Evolutionary conservation across 1,140 invertebrate genomes (phyloP).

Genomic region (Scaptomyza hsui): DNA sequence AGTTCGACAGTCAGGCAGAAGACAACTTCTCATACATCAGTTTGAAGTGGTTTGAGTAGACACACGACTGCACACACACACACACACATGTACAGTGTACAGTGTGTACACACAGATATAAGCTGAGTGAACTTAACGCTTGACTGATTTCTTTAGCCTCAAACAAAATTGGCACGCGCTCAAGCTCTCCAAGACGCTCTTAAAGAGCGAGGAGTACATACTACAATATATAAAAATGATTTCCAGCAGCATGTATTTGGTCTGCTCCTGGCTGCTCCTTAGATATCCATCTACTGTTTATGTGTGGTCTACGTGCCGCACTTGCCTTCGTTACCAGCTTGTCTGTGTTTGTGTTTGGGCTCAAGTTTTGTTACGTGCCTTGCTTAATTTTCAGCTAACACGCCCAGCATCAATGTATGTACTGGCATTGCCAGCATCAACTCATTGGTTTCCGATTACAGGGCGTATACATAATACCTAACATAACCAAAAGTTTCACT

Average conservation of each 20-base stretch:
- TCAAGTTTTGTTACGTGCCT: constrained; percentile 70
- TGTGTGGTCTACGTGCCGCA: constrained; percentile 38
- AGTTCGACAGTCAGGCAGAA: constrained; percentile 26
- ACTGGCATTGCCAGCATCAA: constrained; percentile 17
- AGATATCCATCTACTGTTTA: constrained; percentile 53
- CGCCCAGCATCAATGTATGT: too few relatives aligned
- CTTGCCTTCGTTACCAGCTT: constrained; percentile 3
- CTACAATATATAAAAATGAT: constrained; percentile 33
- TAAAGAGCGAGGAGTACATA: too few relatives aligned
- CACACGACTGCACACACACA: constrained; percentile 22
- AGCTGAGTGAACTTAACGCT: constrained; percentile 57
- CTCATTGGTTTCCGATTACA: constrained; percentile 67
- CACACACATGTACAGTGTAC: constrained; percentile 8
- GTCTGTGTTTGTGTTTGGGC: constrained; percentile 33
- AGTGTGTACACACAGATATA: constrained; percentile 3
- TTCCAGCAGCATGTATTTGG: constrained; percentile 38
- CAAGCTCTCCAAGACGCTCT: too few relatives aligned
- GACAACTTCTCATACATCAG: constrained; percentile 16
- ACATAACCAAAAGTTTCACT: constrained; percentile 42
- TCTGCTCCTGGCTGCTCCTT: constrained; percentile 12
- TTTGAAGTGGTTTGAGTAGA: constrained; percentile 25
- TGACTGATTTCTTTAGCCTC: constrained; percentile 71
- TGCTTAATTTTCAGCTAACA: constrained; percentile 63
- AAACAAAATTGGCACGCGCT: constrained; percentile 62
- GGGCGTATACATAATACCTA: constrained; percentile 41